A percentile compares a stretch with the other conserved stretches of the same genome.
Conservation (phyloP, 2,113 vertebrate genomes). For the Propithecus coquereli region DNA sequence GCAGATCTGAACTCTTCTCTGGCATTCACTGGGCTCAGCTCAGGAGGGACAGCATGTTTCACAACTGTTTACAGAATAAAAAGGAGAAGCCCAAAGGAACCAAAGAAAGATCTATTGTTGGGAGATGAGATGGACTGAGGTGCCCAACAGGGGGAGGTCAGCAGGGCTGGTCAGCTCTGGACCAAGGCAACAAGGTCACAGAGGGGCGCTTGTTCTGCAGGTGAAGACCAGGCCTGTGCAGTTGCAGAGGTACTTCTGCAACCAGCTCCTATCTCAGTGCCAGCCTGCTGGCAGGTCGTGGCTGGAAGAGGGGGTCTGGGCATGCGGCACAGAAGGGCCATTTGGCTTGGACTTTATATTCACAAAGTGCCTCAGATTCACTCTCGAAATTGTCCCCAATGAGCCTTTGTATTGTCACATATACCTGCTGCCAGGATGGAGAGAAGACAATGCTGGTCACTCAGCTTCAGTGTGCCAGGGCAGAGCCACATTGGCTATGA, state of each 20-base stretch:
- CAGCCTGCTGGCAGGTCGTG: background rate
- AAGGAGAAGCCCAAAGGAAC: background rate
- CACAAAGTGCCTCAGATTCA: background rate
- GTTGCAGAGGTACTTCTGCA: background rate
- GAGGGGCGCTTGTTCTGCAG: background rate
- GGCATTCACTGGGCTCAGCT: background rate
- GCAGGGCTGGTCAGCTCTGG: background rate
- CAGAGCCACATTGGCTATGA: background rate
- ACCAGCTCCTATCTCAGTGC: background rate
- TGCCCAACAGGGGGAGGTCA: background rate
- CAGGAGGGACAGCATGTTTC: background rate
- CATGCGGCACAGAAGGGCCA: background rate
- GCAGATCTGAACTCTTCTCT: background rate
- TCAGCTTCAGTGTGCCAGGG: background rate
- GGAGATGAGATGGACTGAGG: background rate
- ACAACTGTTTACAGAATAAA: slow-evolving; percentile 42
- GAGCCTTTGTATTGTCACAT: background rate
- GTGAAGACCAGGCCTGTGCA: background rate
- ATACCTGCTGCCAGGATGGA: background rate
- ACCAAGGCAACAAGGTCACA: slow-evolving; percentile 11
- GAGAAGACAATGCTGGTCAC: rapidly evolving
- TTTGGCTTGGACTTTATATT: background rate
- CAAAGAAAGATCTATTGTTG: slow-evolving; percentile 50
- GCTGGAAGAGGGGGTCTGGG: background rate
- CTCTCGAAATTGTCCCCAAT: background rate